These are phyloP conservation scores for Melinopterus prodromus DNA, from an alignment of 2,888 invertebrate genomes.

Conservation along the genomic window DNA sequence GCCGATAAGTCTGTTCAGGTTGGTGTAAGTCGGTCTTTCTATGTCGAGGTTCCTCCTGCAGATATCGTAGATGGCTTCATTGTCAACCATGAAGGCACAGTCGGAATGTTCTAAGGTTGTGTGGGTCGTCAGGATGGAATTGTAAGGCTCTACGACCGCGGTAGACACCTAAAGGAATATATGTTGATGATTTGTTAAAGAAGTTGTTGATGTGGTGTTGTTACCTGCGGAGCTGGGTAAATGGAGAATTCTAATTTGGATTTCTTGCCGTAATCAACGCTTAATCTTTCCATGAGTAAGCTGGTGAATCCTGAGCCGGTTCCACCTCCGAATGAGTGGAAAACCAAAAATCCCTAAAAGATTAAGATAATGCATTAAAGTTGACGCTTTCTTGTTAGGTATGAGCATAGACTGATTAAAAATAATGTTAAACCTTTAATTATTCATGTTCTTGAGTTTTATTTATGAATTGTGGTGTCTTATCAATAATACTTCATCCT, in stretches of 20 bases:
- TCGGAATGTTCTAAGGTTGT: slow-evolving; percentile 88
- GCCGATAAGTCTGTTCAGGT: slow-evolving; percentile 86
- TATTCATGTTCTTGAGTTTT: no score
- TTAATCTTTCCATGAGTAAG: slow-evolving; percentile 89
- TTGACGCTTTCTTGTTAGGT: background rate
- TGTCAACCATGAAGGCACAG: slow-evolving; percentile 94
- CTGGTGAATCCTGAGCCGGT: slow-evolving; percentile 95
- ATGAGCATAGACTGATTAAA: background rate
- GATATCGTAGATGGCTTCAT: slow-evolving; percentile 88
- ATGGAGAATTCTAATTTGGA: slow-evolving; percentile 93
- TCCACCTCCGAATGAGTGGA: slow-evolving; percentile 92
- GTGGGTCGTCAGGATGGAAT: slow-evolving; percentile 92
- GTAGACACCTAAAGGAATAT: slow-evolving; percentile 70
- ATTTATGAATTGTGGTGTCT: no score
- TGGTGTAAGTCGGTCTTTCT: slow-evolving; percentile 85
- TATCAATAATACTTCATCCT: no score
- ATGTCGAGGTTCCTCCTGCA: slow-evolving; percentile 87
- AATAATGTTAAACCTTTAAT: no score
- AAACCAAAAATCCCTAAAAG: slow-evolving; percentile 86
- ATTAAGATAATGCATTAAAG: background rate
- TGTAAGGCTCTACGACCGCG: slow-evolving; percentile 88
- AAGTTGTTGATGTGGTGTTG: background rate
- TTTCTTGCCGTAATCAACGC: slow-evolving; percentile 93
- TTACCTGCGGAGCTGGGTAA: slow-evolving; percentile 92
- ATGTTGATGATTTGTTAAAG: background rate